A percentile compares a stretch with the other conserved stretches of the same genome.
Conservation (phyloP, 2,797 vertebrate genomes). For the Margarornis squamiger region DNA sequence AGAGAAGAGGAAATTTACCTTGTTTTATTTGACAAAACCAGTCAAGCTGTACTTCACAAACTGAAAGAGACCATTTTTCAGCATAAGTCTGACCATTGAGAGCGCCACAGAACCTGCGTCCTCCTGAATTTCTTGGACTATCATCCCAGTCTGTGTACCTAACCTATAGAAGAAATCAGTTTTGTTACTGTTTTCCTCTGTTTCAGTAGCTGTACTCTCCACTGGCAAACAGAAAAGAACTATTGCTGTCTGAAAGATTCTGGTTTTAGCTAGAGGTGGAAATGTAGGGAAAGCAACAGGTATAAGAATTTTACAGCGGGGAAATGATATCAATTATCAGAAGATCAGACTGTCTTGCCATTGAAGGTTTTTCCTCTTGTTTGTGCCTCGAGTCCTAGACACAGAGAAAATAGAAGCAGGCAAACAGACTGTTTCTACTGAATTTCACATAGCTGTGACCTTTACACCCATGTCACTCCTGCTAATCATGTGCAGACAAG, state of each 20-base stretch:
- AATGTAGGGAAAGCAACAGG: neutral
- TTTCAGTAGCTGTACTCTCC: neutral
- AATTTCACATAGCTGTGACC: neutral
- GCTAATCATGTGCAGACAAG: neutral
- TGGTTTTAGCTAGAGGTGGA: neutral
- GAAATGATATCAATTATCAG: neutral
- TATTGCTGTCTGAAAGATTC: neutral
- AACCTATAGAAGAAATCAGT: constrained; percentile 72
- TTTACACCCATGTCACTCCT: neutral
- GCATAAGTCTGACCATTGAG: neutral
- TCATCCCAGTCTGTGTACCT: constrained; percentile 83
- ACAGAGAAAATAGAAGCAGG: neutral
- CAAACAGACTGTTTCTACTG: neutral
- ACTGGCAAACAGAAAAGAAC: neutral
- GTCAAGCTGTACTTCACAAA: constrained; percentile 82
- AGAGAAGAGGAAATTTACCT: constrained; percentile 77
- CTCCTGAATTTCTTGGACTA: constrained; percentile 84
- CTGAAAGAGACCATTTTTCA: constrained; percentile 80
- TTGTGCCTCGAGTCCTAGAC: neutral
- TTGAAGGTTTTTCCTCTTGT: neutral
- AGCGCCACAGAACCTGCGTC: constrained; percentile 82
- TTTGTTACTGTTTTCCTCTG: neutral
- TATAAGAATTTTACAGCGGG: neutral
- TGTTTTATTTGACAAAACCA: constrained; percentile 92
- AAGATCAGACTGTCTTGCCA: neutral